Evolutionary conservation across 2,888 invertebrate species (phyloP).

Genomic region (Volucella zonaria): DNA sequence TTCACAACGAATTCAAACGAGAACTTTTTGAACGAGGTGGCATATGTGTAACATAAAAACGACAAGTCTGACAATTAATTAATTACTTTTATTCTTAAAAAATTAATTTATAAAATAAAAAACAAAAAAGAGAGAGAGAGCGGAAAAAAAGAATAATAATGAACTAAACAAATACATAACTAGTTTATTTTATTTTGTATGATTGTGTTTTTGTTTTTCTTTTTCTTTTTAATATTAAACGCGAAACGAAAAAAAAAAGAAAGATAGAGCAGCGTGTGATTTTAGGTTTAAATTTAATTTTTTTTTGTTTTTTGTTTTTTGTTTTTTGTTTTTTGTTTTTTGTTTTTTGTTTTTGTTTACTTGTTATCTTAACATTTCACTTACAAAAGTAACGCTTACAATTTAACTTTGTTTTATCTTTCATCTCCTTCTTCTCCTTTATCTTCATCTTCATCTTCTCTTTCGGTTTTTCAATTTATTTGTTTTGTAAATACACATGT

Average conservation of each 20-base stretch:
- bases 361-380: slow-evolving; percentile 57
- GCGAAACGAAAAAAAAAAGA: slow-evolving; percentile 33
- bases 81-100: slow-evolving; percentile 74
- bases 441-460: not conserved
- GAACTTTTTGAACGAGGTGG: not conserved
- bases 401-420: slow-evolving; percentile 67
- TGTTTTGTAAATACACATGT: slow-evolving; percentile 60
- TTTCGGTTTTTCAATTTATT: slow-evolving; percentile 39
- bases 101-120: slow-evolving; percentile 69
- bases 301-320: slow-evolving; percentile 55
- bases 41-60: slow-evolving; percentile 24
- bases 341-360: too few relatives aligned
- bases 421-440: slow-evolving; percentile 10
- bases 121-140: slow-evolving; percentile 52
- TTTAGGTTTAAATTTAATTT: slow-evolving; percentile 11
- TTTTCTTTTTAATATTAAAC: not conserved
- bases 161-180: slow-evolving; percentile 56
- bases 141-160: slow-evolving; percentile 39
- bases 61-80: slow-evolving; percentile 67
- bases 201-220: slow-evolving; percentile 15
- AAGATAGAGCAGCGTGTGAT: slow-evolving; percentile 26
- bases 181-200: slow-evolving; percentile 46
- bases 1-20: not conserved
- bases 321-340: too few relatives aligned
- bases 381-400: slow-evolving; percentile 71